Base-by-base conservation (phyloP, 2,113 vertebrate species). In the Phocoena phocoena region DNA sequence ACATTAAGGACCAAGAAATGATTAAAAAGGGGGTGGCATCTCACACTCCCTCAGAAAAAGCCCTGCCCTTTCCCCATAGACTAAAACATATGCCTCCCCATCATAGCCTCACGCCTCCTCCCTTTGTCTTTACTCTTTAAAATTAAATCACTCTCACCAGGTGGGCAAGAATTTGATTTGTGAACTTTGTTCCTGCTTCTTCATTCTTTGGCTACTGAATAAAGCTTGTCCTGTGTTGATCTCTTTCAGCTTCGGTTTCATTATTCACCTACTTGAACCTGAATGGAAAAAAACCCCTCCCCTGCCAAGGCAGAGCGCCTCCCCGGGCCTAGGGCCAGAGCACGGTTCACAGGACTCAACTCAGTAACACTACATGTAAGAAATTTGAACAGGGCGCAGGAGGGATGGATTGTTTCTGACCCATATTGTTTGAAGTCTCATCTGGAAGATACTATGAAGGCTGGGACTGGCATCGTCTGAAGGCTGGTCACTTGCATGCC, bases 301-400 rank as follows among this genome's bases (percentile, higher is more conserved):
- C 10, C 47, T 0, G 0, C 17, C 10, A 53, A 77, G 31, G 47
- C 31, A 53, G 47, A 53, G 28, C 53, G 17, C 18, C 74, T 53
- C 44, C 1, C 3, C 1, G 3, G 44, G 60, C 5, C 76, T 79
- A 79, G 47, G 31, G 47, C 33, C 31, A 33, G 17, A 79, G 47
- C 31, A n/a, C 10, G 47, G 18, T 23, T 21, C 31, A 21, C 21
- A 15, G 10, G 28, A 53, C 76, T 77, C 33, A 33, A n/a, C 10
- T 76, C 44, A 47, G 73, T 50, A 50, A 76, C 26, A 26, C 25
- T 47, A 28, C 41, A 6, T 31, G 26, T 44, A 55, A 91, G 44
- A 14, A 38, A 92, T 74, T 28, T 88, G 26, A 73, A 67, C 4
- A 58, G 53, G 3, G 8, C 3, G 5, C 5, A 68, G 6, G 25